Evolutionary conservation across 2,888 invertebrate genomes (phyloP).

Genomic region (Siphlonurus alternatus): DNA sequence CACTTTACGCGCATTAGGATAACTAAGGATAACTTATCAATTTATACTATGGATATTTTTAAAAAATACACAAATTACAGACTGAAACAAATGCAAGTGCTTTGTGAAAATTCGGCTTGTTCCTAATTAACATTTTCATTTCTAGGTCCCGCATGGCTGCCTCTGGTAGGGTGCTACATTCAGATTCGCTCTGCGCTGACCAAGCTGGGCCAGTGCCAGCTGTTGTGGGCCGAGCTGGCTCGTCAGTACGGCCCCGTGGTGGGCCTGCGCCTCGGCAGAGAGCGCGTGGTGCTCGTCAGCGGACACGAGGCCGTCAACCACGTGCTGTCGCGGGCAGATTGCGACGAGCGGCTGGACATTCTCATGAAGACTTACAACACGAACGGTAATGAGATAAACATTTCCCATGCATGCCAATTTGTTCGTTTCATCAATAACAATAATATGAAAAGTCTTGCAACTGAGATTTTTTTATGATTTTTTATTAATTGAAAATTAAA

Average conservation of each 20-base stretch:
- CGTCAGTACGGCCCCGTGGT: conserved; percentile 44
- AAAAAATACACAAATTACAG: too few species aligned
- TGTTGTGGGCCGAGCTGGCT: conserved; percentile 40
- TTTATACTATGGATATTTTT: too few species aligned
- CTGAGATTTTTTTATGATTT: too few species aligned
- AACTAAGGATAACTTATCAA: too few species aligned
- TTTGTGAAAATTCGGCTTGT: too few species aligned
- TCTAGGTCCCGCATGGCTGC: neutral
- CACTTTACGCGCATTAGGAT: too few species aligned
- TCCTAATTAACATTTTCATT: too few species aligned
- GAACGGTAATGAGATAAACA: conserved; percentile 41
- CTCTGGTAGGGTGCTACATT: neutral
- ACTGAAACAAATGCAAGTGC: too few species aligned
- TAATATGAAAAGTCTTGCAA: conserved; percentile 7
- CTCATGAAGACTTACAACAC: conserved; percentile 44
- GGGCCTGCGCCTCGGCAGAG: conserved; percentile 45
- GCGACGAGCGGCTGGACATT: conserved; percentile 56
- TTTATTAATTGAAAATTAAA: too few species aligned
- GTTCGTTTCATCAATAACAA: too few species aligned
- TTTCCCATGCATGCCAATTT: too few species aligned
- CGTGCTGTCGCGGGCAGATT: conserved; percentile 41
- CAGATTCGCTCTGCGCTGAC: neutral
- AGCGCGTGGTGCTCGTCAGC: conserved; percentile 41
- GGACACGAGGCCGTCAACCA: conserved; percentile 42
- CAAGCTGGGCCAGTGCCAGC: conserved; percentile 33